These are phyloP conservation scores for Callosobruchus maculatus DNA, from an alignment of 2,888 invertebrate species.

Conservation along the genomic window DNA sequence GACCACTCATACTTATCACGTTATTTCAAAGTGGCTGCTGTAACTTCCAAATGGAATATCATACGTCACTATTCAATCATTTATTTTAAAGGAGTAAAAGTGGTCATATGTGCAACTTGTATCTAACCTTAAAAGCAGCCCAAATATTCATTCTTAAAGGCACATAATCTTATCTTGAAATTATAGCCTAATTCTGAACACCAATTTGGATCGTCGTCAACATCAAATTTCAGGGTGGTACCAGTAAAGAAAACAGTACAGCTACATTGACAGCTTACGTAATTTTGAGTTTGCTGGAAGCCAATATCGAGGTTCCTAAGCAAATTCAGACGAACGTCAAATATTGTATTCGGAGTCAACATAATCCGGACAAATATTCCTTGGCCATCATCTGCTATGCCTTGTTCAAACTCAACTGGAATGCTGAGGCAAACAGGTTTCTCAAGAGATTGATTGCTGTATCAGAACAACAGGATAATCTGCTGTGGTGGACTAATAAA, in stretches of 20 bases:
- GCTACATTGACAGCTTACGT: conserved; percentile 69
- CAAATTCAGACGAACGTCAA: conserved; percentile 56
- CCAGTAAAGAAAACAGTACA: conserved; percentile 54
- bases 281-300: conserved; percentile 62
- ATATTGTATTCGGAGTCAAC: conserved; percentile 53
- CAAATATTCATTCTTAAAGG: too few species aligned
- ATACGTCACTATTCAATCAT: too few species aligned
- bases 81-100: too few species aligned
- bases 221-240: conserved; percentile 51
- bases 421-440: conserved; percentile 45
- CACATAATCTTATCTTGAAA: too few species aligned
- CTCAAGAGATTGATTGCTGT: conserved; percentile 47
- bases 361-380: conserved; percentile 52
- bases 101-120: too few species aligned
- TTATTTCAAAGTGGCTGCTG: too few species aligned
- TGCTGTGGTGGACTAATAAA: conserved; percentile 55
- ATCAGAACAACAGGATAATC: conserved; percentile 47
- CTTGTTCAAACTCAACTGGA: conserved; percentile 50
- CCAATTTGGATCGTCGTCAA: too few species aligned
- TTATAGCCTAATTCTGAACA: too few species aligned
- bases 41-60: too few species aligned
- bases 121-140: too few species aligned
- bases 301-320: conserved; percentile 52
- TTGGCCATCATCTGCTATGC: conserved; percentile 55
- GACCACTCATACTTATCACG: too few species aligned